Percentiles rank a stretch among this genome's conserved stretches.
These are phyloP conservation scores for Athene cunicularia DNA, from an alignment of 2,113 vertebrate species.

Conservation along the genomic window DNA sequence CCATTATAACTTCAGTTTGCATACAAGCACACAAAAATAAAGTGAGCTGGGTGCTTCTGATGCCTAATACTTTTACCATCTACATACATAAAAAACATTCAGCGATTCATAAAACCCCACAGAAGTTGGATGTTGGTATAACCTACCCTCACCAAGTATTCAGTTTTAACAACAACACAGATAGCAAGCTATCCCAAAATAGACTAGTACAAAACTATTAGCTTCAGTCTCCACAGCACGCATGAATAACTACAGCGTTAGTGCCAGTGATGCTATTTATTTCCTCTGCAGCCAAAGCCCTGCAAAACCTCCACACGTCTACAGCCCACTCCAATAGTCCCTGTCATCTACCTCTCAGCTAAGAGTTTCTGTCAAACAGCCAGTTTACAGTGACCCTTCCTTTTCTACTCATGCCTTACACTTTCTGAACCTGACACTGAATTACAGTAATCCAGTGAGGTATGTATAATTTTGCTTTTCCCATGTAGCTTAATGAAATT, in stretches of 20 bases:
- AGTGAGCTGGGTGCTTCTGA: not conserved
- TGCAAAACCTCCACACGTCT: not conserved
- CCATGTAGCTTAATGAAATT: rapidly evolving
- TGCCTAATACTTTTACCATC: not conserved
- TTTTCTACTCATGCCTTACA: not conserved
- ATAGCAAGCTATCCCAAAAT: not conserved
- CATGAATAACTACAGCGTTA: not conserved
- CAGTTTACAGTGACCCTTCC: not conserved
- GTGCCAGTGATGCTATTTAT: not conserved
- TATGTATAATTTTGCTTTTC: not conserved
- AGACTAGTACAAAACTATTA: not conserved
- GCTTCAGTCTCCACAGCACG: not conserved
- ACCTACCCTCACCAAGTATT: not conserved
- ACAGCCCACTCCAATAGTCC: rapidly evolving
- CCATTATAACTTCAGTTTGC: not conserved
- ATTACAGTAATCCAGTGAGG: not conserved
- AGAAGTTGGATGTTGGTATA: not conserved
- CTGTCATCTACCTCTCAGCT: not conserved
- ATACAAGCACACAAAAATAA: not conserved
- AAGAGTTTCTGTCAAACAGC: not conserved
- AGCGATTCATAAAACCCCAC: not conserved
- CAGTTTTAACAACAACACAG: not conserved
- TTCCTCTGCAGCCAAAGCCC: not conserved
- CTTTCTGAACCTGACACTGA: not conserved
- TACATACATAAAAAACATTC: not conserved